Percentiles rank a stretch among this genome's conserved stretches.
These are phyloP conservation scores for Drosophila triauraria DNA, from an alignment of 1,140 invertebrate genomes.

Conservation along the genomic window DNA sequence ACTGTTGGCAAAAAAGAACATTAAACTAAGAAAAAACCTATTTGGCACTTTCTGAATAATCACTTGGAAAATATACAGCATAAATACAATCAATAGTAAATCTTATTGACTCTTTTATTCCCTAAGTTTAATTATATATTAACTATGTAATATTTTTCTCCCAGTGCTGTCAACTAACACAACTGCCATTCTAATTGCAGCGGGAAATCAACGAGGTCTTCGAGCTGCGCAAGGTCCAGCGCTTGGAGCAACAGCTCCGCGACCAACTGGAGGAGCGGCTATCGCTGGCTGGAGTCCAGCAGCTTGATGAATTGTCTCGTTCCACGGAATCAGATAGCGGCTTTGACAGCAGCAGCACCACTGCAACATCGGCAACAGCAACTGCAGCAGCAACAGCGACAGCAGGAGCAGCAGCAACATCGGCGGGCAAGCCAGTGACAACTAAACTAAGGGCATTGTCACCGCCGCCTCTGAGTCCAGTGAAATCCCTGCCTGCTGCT, in stretches of 20 bases:
- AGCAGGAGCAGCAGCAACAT: conserved; percentile 12
- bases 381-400: conserved; percentile 18
- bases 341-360: conserved; percentile 80
- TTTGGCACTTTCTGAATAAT: too few species aligned
- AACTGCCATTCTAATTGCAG: conserved; percentile 79
- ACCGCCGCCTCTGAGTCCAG: conserved; percentile 63
- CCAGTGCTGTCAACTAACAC: conserved; percentile 44
- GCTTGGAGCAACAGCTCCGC: conserved; percentile 63
- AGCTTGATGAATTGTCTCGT: conserved; percentile 81
- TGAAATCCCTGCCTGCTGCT: background rate
- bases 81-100: too few species aligned
- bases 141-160: conserved; percentile 1
- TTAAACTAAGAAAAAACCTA: too few species aligned
- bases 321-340: conserved; percentile 83
- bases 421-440: conserved; percentile 58
- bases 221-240: conserved; percentile 75
- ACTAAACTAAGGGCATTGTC: conserved; percentile 76
- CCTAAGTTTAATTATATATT: background rate
- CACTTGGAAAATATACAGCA: too few species aligned
- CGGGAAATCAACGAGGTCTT: conserved; percentile 85
- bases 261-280: conserved; percentile 53
- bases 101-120: background rate
- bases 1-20: too few species aligned
- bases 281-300: conserved; percentile 40
- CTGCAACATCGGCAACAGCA: conserved; percentile 32